These are phyloP conservation scores for Podilymbus podiceps DNA, from an alignment of 2,113 vertebrate species.

Conservation along the genomic window DNA sequence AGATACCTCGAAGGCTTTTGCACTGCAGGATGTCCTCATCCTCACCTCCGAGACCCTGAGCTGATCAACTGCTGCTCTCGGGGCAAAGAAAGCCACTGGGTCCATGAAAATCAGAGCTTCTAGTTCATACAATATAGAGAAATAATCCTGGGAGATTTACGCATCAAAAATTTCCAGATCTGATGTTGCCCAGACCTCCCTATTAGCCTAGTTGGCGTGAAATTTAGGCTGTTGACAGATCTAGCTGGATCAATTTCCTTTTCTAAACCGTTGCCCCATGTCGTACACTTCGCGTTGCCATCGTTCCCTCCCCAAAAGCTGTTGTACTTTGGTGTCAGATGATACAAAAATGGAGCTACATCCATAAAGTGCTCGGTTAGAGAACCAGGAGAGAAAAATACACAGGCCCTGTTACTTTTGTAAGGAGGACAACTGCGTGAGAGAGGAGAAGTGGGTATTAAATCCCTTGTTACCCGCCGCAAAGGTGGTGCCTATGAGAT, in stretches of 20 bases:
- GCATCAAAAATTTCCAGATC: background rate
- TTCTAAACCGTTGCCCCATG: background rate
- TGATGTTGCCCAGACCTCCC: background rate
- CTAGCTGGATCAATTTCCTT: background rate
- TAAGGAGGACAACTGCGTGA: background rate
- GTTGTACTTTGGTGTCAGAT: background rate
- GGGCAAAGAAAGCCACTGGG: background rate
- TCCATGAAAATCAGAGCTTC: background rate
- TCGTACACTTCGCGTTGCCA: background rate
- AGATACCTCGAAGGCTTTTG: background rate
- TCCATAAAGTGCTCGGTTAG: background rate
- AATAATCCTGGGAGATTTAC: background rate
- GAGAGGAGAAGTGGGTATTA: background rate
- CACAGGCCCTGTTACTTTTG: background rate
- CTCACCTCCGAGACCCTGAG: background rate
- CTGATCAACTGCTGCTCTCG: fast-evolving
- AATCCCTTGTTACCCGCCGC: background rate
- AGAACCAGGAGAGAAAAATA: background rate
- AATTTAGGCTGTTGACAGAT: background rate
- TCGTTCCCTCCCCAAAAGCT: background rate
- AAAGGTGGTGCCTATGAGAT: background rate
- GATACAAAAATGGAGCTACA: background rate
- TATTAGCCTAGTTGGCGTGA: background rate
- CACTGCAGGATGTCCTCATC: too few relatives aligned
- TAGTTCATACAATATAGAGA: background rate